Evolutionary conservation across 2,888 invertebrate genomes (phyloP).

Genomic region (Acanthosoma haemorrhoidale): DNA sequence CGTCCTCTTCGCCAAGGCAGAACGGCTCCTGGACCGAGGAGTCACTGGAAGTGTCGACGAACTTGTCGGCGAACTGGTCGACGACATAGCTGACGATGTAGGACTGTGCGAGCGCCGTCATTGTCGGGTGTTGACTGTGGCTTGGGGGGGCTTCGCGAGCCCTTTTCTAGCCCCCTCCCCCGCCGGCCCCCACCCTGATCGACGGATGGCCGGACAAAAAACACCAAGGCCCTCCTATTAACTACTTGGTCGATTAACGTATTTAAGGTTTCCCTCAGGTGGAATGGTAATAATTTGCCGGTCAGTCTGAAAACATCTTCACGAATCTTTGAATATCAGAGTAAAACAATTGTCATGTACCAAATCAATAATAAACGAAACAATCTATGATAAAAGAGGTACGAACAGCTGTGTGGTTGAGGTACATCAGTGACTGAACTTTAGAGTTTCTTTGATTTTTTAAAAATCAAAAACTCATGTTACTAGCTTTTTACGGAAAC

Average conservation of each 20-base stretch:
- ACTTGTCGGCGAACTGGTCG: neutral
- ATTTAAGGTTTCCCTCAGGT: neutral
- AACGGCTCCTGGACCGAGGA: neutral
- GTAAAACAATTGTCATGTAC: too few species aligned
- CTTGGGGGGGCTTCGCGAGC: too few species aligned
- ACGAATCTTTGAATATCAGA: too few species aligned
- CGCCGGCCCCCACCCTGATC: neutral
- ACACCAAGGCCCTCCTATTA: neutral
- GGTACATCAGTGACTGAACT: too few species aligned
- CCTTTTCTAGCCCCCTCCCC: neutral
- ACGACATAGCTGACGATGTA: constrained; percentile 13
- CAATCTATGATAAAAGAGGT: too few species aligned
- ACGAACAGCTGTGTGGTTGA: too few species aligned
- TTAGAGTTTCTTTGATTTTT: too few species aligned
- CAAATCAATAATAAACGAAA: too few species aligned
- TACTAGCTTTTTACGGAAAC: too few species aligned
- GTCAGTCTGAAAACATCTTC: too few species aligned
- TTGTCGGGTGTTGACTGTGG: neutral
- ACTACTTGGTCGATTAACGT: constrained; percentile 1
- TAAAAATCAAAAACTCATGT: too few species aligned
- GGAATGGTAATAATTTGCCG: neutral
- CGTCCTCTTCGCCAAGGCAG: constrained; percentile 32
- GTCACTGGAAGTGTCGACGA: neutral
- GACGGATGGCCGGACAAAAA: neutral
- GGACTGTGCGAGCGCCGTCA: neutral